A percentile compares a stretch with the other conserved stretches of the same genome.
phyloP scores from a whole-genome alignment of 2,113 vertebrate species.

The Hypanus sabinus region DNA sequence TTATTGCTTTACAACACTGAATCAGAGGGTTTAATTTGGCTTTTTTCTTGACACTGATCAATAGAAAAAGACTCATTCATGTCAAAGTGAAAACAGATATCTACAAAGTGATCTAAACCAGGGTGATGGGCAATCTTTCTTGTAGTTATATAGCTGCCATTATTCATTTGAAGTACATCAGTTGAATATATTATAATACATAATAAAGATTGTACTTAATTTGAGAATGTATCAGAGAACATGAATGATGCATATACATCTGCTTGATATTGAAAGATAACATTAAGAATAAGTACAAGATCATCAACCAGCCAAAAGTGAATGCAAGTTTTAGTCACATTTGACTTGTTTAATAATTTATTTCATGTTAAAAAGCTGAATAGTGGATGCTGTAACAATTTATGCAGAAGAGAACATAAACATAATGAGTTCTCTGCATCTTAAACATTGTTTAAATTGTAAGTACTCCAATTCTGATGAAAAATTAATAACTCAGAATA shows the following conservation, averaged over 20 bases:
- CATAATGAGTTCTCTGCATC: too few relatives aligned
- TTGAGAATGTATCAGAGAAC: neutral
- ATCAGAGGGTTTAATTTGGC: too few relatives aligned
- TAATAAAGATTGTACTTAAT: neutral
- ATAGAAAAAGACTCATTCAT: too few relatives aligned
- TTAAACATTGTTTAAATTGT: too few relatives aligned
- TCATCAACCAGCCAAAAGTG: neutral
- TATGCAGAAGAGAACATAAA: neutral
- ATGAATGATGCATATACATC: neutral
- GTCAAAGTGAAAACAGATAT: too few relatives aligned
- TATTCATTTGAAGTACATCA: neutral
- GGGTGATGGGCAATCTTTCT: neutral
- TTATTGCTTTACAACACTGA: too few relatives aligned
- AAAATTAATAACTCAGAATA: too few relatives aligned
- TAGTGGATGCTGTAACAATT: neutral
- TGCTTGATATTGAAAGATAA: neutral
- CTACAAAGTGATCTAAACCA: neutral
- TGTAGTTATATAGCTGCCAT: neutral
- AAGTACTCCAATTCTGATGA: too few relatives aligned
- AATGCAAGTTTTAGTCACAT: neutral
- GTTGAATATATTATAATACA: neutral
- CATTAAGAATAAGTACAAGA: neutral
- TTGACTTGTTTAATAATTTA: neutral
- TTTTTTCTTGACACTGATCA: too few relatives aligned
- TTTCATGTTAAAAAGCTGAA: neutral